Evolutionary conservation across 2,888 invertebrate species (phyloP), one percentile per base, ranked within the genome.

Genomic region (Cabera pusaria): DNA sequence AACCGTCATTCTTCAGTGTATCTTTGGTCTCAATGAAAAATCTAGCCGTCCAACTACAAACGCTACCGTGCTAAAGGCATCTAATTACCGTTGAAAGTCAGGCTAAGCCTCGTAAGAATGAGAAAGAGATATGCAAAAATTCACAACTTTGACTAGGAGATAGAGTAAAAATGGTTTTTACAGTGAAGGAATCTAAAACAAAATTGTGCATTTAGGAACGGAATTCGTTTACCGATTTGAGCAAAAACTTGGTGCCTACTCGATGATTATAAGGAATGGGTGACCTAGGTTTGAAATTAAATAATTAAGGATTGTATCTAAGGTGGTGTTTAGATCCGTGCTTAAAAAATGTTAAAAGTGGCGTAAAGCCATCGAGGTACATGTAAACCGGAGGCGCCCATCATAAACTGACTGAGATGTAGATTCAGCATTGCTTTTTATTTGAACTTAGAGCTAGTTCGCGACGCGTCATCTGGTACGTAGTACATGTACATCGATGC

Each of bases 91-190:
- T 72, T 62, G 77, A 80, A 80, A 63, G 55, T 56, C 43, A 64
- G 77, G 77, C 85, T 82, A 84, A 79, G 81, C 78, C 77, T 76
- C 55, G 50, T 72, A 62, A 64, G 59, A 68, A 63, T 64, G 66
- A 72, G 64, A 73, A 65, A 76, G 64, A 80, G 83, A 85, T 85
- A 85, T 85, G 85, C 81, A 77, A 78, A 72, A 76, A 48, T 59
- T 83, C 81, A 82, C 80, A 85, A 84, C 77, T 59, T 76, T 68
- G 65, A 40, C 11, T 43, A 49, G 27, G 49, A 40, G 37, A 20
- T 36, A 45, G 34, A 39, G 25, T 25, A 34, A 35, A 45, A 5
- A 39, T 44, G 41, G 6, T 22, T 46, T 52, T 32, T 49, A 52
- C 52, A 52, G 38, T 52, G 49, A 51, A 38, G 9, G 14, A 23